A percentile compares a stretch with the other conserved stretches of the same genome.
These are phyloP conservation scores for Homalodisca vitripennis DNA, from an alignment of 1,140 invertebrate genomes.

Conservation along the genomic window DNA sequence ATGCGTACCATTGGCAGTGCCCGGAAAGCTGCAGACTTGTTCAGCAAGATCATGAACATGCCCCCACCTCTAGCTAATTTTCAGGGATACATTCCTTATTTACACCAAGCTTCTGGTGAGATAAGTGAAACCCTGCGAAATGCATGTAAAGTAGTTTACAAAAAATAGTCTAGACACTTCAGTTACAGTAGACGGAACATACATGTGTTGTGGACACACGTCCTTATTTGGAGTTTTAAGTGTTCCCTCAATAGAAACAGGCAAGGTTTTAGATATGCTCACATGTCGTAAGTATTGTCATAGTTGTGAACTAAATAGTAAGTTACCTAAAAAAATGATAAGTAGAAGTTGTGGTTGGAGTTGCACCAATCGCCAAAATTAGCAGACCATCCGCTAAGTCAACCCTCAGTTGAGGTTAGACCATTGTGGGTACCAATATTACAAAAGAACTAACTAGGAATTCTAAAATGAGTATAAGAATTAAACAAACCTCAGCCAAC, in stretches of 20 bases:
- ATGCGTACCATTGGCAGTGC: conserved; percentile 5
- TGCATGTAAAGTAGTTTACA: conserved; percentile 6
- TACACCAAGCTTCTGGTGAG: not conserved
- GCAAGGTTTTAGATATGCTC: not conserved
- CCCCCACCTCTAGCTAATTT: conserved; percentile 1
- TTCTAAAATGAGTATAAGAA: too few species aligned
- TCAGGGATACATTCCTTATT: not conserved
- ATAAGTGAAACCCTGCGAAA: not conserved
- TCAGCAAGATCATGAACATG: conserved; percentile 8
- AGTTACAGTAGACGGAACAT: conserved; percentile 15
- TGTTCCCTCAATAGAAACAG: not conserved
- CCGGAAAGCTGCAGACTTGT: conserved; percentile 15
- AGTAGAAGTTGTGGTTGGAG: too few species aligned
- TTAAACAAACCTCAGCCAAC: too few species aligned
- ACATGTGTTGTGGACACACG: conserved; percentile 4
- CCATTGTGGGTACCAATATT: too few species aligned
- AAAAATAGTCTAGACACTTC: conserved; percentile 10
- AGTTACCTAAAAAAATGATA: too few species aligned
- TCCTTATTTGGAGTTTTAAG: conserved; percentile 1
- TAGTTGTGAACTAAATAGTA: conserved; percentile 7
- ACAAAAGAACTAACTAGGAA: too few species aligned
- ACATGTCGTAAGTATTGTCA: conserved; percentile 9
- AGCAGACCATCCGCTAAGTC: too few species aligned
- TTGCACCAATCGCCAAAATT: too few species aligned
- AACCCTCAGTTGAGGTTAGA: too few species aligned